Evolutionary conservation across 2,797 vertebrate genomes (phyloP).

Genomic region (Alcedo quadribrachys): DNA sequence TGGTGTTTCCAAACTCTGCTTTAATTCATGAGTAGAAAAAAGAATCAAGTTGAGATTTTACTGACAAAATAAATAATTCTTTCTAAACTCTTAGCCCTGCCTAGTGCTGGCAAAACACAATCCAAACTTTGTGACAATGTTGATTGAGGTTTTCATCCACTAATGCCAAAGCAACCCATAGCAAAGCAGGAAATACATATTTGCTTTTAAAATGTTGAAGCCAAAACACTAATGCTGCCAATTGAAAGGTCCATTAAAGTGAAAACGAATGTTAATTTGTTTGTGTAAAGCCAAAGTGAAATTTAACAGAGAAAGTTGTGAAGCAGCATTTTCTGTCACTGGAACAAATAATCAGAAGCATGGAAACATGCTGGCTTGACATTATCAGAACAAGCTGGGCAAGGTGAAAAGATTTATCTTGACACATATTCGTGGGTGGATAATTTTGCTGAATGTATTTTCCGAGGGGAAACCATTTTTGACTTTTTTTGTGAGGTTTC

Average conservation of each 20-base stretch:
- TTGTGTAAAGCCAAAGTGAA: constrained; percentile 19
- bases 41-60: neutral
- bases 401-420: constrained; percentile 36
- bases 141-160: neutral
- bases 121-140: neutral
- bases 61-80: neutral
- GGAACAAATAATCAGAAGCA: neutral
- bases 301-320: neutral
- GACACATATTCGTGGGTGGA: constrained; percentile 15
- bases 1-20: neutral
- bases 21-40: neutral
- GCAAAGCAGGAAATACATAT: neutral
- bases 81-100: neutral
- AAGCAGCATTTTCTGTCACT: constrained; percentile 5
- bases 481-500: neutral
- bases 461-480: neutral
- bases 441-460: constrained; percentile 18
- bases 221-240: neutral
- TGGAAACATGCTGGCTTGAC: neutral
- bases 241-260: constrained; percentile 18
- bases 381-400: constrained; percentile 3
- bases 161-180: neutral
- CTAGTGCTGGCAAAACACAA: neutral
- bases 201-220: neutral
- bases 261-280: constrained; percentile 11